Evolutionary conservation across 2,113 vertebrate species (phyloP), one percentile per base, ranked within the genome.

Genomic region (Nematolebias whitei): DNA sequence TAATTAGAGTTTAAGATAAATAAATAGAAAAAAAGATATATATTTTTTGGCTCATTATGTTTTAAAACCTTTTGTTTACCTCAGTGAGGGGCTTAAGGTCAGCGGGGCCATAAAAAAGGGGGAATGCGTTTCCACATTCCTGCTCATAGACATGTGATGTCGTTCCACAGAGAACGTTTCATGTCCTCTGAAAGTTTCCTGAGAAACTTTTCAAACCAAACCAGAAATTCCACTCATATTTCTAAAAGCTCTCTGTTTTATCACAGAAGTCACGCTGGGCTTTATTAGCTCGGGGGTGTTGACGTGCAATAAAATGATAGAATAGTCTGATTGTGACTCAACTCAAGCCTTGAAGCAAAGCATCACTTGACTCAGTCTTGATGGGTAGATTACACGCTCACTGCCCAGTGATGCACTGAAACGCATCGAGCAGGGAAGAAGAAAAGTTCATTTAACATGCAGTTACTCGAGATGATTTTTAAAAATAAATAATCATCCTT

Each of bases 281-380:
- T 38, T 56, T n/a, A 64, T 67, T 32, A 58, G 82, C 77, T 2
- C 19, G 55, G 67, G 19, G 82, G 54, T 19, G 24, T 68, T 32
- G 13, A 49, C 43, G 68, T 18, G 53, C 57, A 76, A 32, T 20
- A 16, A 53, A 54, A 74, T 55, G 47, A 53, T 62, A 68, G 71
- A 83, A 71, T 32, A 32, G 48, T 49, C 49, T n/a, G 11, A 73
- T 38, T 82, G 74, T 65, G 43, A 19, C 19, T 61, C 19, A 10
- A 22, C 11, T 16, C 35, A 11, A 45, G 40, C 15, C 66, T 57
- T 56, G 18, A 57, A 35, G 69, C 45, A 68, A 70, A 74, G 45
- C 58, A 69, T 88, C 85, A 89, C 66, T 84, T 89, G 88, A 91
- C 80, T 71, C 40, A 32, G 26, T 74, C 29, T 32, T 56, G 12